Conservation (phyloP, 2,888 invertebrate genomes). For the Andrena marginata region DNA sequence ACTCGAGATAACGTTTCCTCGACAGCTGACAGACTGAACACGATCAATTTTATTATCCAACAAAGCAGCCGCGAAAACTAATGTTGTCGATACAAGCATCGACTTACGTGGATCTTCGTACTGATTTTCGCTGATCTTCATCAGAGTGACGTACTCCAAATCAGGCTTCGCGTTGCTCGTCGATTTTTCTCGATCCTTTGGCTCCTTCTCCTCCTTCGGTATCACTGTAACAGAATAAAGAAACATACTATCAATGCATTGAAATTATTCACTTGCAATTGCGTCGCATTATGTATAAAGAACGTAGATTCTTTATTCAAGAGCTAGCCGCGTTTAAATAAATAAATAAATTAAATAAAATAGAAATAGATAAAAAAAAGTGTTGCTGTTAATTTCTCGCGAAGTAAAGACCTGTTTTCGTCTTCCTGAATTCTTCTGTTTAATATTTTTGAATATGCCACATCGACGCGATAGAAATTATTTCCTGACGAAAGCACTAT, state of each 20-base stretch:
- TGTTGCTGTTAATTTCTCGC: not conserved
- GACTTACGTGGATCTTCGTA: conserved; percentile 86
- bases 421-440: not conserved
- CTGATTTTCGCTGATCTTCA: conserved; percentile 86
- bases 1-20: not conserved
- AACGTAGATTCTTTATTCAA: no score
- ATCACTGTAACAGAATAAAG: conserved; percentile 59
- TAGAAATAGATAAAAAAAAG: no score
- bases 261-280: not conserved
- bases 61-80: not conserved
- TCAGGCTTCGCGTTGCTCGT: conserved; percentile 75
- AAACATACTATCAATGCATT: not conserved
- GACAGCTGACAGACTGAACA: not conserved
- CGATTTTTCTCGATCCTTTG: conserved; percentile 34
- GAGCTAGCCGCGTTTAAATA: no score
- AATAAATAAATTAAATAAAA: no score
- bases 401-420: not conserved
- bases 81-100: not conserved
- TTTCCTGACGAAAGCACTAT: no score
- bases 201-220: conserved; percentile 13
- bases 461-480: no score
- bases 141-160: conserved; percentile 87
- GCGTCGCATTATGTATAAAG: no score
- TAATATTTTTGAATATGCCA: no score
- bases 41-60: not conserved